phyloP scores from a whole-genome alignment of 2,888 invertebrate species.

The Scrobipalpa costella region DNA sequence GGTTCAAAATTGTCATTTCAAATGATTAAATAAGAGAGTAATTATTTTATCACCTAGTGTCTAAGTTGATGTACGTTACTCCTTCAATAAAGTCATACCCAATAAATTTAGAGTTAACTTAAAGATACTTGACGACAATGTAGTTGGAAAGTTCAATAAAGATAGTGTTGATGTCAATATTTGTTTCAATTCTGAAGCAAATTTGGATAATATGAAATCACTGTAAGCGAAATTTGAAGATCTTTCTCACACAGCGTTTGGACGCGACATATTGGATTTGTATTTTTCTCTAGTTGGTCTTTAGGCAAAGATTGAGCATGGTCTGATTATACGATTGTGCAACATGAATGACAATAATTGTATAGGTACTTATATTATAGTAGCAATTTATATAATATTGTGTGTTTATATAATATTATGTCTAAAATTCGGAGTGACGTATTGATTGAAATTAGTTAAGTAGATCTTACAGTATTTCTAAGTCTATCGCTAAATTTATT shows the following conservation, averaged over 20 bases:
- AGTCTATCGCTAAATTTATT: constrained; percentile 79
- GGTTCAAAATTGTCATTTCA: constrained; percentile 36
- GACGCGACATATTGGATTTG: constrained; percentile 41
- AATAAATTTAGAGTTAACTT: constrained; percentile 78
- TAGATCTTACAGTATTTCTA: constrained; percentile 60
- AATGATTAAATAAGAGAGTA: constrained; percentile 35
- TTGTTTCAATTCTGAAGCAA: constrained; percentile 71
- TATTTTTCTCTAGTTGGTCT: constrained; percentile 72
- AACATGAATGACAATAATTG: constrained; percentile 20
- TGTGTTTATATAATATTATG: constrained; percentile 28
- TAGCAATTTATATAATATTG: constrained; percentile 25
- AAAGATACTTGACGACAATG: constrained; percentile 54
- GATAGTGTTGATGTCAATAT: constrained; percentile 47
- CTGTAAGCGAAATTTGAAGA: constrained; percentile 36
- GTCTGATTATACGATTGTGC: constrained; percentile 23
- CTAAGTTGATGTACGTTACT: constrained; percentile 49
- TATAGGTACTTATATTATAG: constrained; percentile 18
- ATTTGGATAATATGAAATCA: constrained; percentile 76
- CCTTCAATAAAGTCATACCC: constrained; percentile 63
- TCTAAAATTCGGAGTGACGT: constrained; percentile 61
- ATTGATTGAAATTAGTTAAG: constrained; percentile 44
- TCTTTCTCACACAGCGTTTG: constrained; percentile 72
- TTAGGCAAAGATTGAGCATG: constrained; percentile 52
- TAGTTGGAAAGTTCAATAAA: constrained; percentile 63
- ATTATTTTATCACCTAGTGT: constrained; percentile 37